Evolutionary conservation across 2,113 vertebrate genomes (phyloP).

Genomic region (Oophaga pumilio): DNA sequence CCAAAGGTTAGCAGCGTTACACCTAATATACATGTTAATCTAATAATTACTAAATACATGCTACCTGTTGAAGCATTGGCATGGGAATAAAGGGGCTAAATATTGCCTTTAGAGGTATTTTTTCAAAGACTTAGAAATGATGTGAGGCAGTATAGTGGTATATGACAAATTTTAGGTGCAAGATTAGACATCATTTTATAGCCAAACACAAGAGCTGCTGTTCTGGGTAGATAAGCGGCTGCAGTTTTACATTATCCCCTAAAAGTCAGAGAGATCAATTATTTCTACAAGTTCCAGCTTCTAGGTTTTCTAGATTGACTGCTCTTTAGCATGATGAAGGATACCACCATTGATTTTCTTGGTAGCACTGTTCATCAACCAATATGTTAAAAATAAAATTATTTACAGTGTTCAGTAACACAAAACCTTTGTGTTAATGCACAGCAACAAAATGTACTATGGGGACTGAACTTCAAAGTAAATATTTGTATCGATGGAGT

Average conservation of each 20-base stretch:
- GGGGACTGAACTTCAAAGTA: slow-evolving; percentile 19
- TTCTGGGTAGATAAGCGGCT: not conserved
- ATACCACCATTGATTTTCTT: not conserved
- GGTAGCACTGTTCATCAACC: not conserved
- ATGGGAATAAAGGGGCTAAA: not conserved
- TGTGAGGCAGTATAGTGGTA: not conserved
- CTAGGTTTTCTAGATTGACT: not conserved
- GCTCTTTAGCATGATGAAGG: not conserved
- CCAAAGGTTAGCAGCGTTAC: not conserved
- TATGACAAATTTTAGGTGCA: not conserved
- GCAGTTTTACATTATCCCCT: not conserved
- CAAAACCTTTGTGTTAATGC: slow-evolving; percentile 11
- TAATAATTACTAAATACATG: not conserved
- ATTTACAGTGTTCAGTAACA: slow-evolving; percentile 4
- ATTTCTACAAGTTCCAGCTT: not conserved
- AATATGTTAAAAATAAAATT: slow-evolving; percentile 24
- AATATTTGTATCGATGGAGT: not conserved
- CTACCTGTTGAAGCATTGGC: not conserved
- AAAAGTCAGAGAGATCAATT: slow-evolving; percentile 3
- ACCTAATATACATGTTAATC: not conserved
- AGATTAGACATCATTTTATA: not conserved
- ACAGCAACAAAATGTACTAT: slow-evolving; percentile 19
- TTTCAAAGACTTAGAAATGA: not conserved
- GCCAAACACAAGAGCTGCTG: not conserved
- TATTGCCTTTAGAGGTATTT: not conserved